phyloP scores from a whole-genome alignment of 2,113 vertebrate species.

The Lampris incognitus region DNA sequence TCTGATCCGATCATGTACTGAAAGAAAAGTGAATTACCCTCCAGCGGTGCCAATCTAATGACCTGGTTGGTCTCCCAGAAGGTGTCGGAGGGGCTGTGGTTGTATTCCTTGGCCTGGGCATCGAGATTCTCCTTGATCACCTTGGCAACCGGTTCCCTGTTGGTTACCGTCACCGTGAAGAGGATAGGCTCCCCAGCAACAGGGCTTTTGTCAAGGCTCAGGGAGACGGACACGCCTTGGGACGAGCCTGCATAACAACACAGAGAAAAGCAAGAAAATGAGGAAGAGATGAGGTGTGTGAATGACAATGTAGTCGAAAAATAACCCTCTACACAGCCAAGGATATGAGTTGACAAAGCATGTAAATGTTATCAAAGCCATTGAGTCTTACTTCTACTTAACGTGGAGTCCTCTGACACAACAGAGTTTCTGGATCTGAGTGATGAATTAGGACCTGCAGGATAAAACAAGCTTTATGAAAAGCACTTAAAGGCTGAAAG shows the following conservation, averaged over 20 bases:
- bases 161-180: conserved; percentile 73
- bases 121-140: conserved; percentile 69
- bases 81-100: conserved; percentile 69
- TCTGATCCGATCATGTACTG: neutral
- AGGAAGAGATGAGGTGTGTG: neutral
- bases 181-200: conserved; percentile 62
- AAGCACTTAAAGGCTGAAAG: neutral
- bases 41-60: conserved; percentile 60
- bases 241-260: conserved; percentile 16
- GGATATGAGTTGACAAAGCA: fast-evolving
- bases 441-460: conserved; percentile 53
- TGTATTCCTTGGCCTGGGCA: conserved; percentile 81
- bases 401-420: conserved; percentile 41
- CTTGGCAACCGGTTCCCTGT: conserved; percentile 57
- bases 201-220: conserved; percentile 67
- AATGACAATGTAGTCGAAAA: neutral
- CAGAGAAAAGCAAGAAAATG: neutral
- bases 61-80: conserved; percentile 74
- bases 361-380: neutral
- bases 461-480: neutral
- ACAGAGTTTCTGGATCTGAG: conserved; percentile 53
- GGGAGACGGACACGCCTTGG: conserved; percentile 47
- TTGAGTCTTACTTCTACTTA: conserved; percentile 43
- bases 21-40: conserved; percentile 64
- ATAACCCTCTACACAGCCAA: neutral